These are phyloP conservation scores for Coreius guichenoti DNA, from an alignment of 2,797 vertebrate genomes.

Conservation along the genomic window DNA sequence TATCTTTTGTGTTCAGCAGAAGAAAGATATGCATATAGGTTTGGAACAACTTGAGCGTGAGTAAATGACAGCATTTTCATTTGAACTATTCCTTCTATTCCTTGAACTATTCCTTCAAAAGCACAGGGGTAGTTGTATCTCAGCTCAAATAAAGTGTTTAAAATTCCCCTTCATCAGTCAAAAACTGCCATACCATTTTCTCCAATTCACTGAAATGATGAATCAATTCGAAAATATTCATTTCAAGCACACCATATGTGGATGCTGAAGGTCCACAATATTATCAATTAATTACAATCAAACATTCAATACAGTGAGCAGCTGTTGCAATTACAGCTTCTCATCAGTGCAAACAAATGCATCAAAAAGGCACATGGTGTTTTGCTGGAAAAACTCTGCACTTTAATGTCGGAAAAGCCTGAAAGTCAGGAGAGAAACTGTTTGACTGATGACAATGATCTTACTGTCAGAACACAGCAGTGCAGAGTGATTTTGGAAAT, in stretches of 20 bases:
- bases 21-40: not conserved
- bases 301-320: slow-evolving; percentile 64
- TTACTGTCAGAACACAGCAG: slow-evolving; percentile 19
- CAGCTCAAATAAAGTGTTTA: slow-evolving; percentile 17
- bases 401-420: slow-evolving; percentile 8
- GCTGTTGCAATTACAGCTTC: slow-evolving; percentile 70
- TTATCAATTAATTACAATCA: slow-evolving; percentile 59
- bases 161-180: slow-evolving; percentile 38
- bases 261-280: slow-evolving; percentile 39
- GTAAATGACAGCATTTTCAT: not conserved
- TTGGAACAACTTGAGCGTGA: not conserved
- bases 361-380: slow-evolving; percentile 55
- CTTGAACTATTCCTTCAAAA: not conserved
- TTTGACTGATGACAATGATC: slow-evolving; percentile 32
- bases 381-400: slow-evolving; percentile 21
- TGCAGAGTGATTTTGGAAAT: slow-evolving; percentile 32
- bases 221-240: slow-evolving; percentile 35
- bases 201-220: slow-evolving; percentile 19
- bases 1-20: not conserved
- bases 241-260: slow-evolving; percentile 43
- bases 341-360: slow-evolving; percentile 52
- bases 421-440: slow-evolving; percentile 4
- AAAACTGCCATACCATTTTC: slow-evolving; percentile 1
- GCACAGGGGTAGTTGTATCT: not conserved
- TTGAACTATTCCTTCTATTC: not conserved